phyloP scores from a whole-genome alignment of 2,888 invertebrate species.

The Incurvaria masculella region DNA sequence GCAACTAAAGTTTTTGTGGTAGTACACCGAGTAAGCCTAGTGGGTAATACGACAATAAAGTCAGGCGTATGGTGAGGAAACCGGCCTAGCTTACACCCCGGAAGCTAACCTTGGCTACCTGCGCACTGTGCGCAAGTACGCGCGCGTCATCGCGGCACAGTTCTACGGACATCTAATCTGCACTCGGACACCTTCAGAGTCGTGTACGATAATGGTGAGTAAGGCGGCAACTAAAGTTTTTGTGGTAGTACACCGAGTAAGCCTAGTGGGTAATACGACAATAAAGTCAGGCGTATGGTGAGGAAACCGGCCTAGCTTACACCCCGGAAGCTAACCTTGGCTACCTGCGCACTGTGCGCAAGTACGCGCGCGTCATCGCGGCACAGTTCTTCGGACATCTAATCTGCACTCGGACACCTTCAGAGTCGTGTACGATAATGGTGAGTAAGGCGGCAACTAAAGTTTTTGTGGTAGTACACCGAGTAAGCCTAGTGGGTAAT shows the following conservation, averaged over 20 bases:
- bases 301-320: no score
- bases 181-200: slow-evolving; percentile 90
- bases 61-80: no score
- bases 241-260: no score
- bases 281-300: no score
- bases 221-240: no score
- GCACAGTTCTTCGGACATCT: slow-evolving; percentile 94
- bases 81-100: slow-evolving; percentile 67
- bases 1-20: no score
- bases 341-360: slow-evolving; percentile 72
- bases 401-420: slow-evolving; percentile 91
- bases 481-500: no score
- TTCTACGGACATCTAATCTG: slow-evolving; percentile 90
- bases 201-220: slow-evolving; percentile 74
- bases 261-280: no score
- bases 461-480: no score
- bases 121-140: slow-evolving; percentile 69
- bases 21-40: no score
- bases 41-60: no score
- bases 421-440: slow-evolving; percentile 76
- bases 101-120: slow-evolving; percentile 77
- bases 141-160: slow-evolving; percentile 83
- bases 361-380: slow-evolving; percentile 75
- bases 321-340: slow-evolving; percentile 72
- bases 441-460: no score